These are phyloP conservation scores for Phaetusa simplex DNA, from an alignment of 2,113 vertebrate genomes.

Conservation along the genomic window DNA sequence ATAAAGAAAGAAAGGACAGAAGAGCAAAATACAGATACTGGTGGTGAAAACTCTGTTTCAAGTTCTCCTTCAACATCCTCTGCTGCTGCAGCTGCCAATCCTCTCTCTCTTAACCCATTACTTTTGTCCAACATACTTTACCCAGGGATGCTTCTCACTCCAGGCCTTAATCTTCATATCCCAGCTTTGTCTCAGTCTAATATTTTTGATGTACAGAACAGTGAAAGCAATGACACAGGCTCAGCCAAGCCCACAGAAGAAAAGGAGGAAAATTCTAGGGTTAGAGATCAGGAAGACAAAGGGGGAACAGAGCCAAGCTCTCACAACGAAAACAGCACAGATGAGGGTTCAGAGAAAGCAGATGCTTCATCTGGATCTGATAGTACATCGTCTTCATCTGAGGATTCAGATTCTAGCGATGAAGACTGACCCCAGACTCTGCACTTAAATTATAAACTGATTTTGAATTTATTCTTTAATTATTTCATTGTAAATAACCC, in stretches of 20 bases:
- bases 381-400: constrained; percentile 87
- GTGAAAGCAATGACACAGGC: constrained; percentile 81
- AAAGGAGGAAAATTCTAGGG: constrained; percentile 75
- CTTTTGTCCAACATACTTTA: constrained; percentile 97
- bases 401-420: constrained; percentile 93
- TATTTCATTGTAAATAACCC: constrained; percentile 93
- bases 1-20: constrained; percentile 94
- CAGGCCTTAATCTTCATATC: constrained; percentile 99
- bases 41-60: constrained; percentile 79
- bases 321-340: constrained; percentile 89
- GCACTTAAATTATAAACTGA: constrained; percentile 93
- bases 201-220: constrained; percentile 86
- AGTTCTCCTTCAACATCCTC: constrained; percentile 83
- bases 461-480: constrained; percentile 82
- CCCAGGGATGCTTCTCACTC: constrained; percentile 99
- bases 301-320: constrained; percentile 78
- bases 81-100: constrained; percentile 79
- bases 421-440: constrained; percentile 91
- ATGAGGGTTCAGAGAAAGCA: constrained; percentile 92
- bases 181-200: constrained; percentile 83
- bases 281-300: constrained; percentile 76
- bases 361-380: constrained; percentile 91
- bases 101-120: constrained; percentile 93
- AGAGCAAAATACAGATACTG: constrained; percentile 74
- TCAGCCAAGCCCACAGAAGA: constrained; percentile 69